Base-by-base conservation (phyloP, 2,888 invertebrate species). In the Cryptocephalus moraei region DNA sequence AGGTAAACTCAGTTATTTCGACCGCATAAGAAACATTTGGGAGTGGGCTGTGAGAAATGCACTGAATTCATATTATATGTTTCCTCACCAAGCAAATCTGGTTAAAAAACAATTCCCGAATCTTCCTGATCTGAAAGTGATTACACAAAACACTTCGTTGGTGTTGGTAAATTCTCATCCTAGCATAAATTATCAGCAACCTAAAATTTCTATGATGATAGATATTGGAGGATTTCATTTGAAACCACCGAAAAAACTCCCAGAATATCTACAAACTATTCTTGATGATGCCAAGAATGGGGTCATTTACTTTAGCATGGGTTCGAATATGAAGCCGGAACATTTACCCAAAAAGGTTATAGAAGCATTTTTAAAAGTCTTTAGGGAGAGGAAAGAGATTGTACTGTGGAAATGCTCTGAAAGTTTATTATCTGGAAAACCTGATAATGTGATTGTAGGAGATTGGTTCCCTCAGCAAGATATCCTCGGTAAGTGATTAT, bases 331-430 rank as follows among this genome's bases (percentile, higher is more conserved):
- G 0, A 69, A 73, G 48, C 77, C 77, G 46, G 68, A 73, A 8
- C 71, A 78, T 51, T 62, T 84, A 46, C 73, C 77, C 0, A 54
- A 61, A 0, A 73, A 76, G 1, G 77, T 73, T 51, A 67, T 72
- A 22, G 62, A 73, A 31, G 74, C 71, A 1, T 73, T 85, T 34
- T 63, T 78, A 8, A 75, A 76, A 47, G 76, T 75, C 1, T 77
- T 85, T 43, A 68, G 74, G 1, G 72, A 71, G 50, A 57, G 83
- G 0, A 80, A 81, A 51, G 78, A 82, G 52, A 77, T 74, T 4
- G 75, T 85, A 1, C 59, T 85, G 13, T 82, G 81, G 82, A 84
- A 84, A 68, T 84, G 81, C 45, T 48, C 50, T 55, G 75, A 75
- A 0, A 73, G 77, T 12, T 39, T 32, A 8, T 45, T 63, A 13